Conservation (phyloP, 2,113 vertebrate genomes). For the Aptenodytes forsteri region DNA sequence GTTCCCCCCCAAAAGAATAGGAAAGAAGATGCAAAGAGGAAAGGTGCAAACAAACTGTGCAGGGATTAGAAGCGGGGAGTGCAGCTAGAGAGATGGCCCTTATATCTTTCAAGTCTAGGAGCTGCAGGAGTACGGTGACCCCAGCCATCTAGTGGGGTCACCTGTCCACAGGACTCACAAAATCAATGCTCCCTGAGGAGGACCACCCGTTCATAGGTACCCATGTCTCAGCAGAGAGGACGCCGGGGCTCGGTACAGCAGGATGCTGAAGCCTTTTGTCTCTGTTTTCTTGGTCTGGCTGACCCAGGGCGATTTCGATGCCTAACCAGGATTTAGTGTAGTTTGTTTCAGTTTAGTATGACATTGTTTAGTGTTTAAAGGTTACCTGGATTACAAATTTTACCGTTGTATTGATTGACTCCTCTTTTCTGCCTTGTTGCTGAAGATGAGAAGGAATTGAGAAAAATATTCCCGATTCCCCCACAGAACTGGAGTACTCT, state of each 20-base stretch:
- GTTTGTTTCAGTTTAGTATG: slow-evolving; percentile 32
- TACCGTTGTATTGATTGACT: slow-evolving; percentile 2
- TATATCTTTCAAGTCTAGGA: background rate
- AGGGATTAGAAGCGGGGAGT: background rate
- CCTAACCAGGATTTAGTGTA: background rate
- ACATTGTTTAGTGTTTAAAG: slow-evolving; percentile 26
- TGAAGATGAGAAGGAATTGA: background rate
- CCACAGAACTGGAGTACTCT: background rate
- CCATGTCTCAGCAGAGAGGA: background rate
- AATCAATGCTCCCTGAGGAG: background rate
- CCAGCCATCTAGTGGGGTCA: background rate
- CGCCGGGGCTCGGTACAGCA: fast-evolving
- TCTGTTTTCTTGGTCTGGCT: background rate
- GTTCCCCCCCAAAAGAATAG: background rate
- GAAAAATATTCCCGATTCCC: background rate
- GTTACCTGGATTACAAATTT: slow-evolving; percentile 30
- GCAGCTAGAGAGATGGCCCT: background rate
- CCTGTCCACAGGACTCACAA: background rate
- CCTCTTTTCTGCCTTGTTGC: background rate
- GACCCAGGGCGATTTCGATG: background rate
- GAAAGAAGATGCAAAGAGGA: background rate
- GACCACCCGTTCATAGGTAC: background rate
- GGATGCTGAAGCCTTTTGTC: background rate
- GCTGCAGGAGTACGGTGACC: background rate
- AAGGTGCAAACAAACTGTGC: background rate